phyloP scores from a whole-genome alignment of 2,113 vertebrate species.

The Ceratotherium simum region DNA sequence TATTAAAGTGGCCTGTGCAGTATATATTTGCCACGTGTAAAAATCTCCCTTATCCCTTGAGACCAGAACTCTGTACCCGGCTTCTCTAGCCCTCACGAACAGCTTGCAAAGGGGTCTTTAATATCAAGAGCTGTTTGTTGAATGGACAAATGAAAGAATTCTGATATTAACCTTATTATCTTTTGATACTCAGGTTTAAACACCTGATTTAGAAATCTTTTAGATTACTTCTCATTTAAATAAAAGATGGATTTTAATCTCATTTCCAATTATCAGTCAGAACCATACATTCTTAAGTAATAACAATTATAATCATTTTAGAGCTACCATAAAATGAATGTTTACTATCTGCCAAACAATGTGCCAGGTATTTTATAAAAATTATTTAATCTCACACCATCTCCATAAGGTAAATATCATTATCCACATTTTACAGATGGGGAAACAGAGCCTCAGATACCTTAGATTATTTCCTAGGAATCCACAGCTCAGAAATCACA shows the following conservation, averaged over 20 bases:
- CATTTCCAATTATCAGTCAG: not conserved
- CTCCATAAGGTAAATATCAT: not conserved
- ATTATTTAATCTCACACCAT: not conserved
- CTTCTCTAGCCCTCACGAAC: not conserved
- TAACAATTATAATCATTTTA: not conserved
- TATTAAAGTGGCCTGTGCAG: not conserved
- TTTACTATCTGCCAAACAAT: not conserved
- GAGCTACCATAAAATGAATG: not conserved
- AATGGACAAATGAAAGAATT: not conserved
- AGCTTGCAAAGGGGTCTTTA: not conserved
- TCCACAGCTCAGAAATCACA: not conserved
- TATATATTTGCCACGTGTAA: not conserved
- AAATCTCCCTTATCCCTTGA: not conserved
- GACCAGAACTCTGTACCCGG: not conserved
- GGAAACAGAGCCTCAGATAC: not conserved
- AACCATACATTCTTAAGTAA: not conserved
- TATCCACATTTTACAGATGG: not conserved
- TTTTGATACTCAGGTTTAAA: not conserved
- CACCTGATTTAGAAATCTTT: constrained; percentile 25
- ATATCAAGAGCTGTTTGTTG: not conserved
- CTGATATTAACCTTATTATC: not conserved
- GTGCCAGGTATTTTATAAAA: not conserved
- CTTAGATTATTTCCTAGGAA: not conserved
- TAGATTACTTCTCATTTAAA: constrained; percentile 16
- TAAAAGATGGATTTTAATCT: constrained; percentile 33